phyloP scores from a whole-genome alignment of 2,113 vertebrate species.

The Crocuta crocuta region DNA sequence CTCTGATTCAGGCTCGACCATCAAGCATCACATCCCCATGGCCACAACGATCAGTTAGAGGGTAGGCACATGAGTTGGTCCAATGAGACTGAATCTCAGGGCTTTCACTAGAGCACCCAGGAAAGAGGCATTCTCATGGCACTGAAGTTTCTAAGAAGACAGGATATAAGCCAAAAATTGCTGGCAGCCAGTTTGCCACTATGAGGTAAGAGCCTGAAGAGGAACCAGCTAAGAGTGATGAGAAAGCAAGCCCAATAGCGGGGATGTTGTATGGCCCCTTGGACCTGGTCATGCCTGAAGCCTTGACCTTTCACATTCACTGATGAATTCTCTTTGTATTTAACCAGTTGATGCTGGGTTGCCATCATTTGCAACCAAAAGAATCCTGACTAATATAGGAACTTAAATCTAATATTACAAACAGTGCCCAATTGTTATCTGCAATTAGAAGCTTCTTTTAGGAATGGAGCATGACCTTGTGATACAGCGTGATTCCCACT shows the following conservation, averaged over 20 bases:
- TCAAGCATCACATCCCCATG: too few relatives aligned
- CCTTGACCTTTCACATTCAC: background rate
- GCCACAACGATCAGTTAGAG: background rate
- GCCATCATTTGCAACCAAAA: background rate
- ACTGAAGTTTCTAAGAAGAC: background rate
- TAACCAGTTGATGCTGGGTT: background rate
- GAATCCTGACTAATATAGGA: background rate
- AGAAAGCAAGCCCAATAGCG: background rate
- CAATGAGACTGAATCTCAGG: background rate
- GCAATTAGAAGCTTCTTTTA: background rate
- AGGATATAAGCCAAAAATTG: background rate
- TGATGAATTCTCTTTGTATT: background rate
- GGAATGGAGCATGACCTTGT: background rate
- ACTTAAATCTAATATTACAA: background rate
- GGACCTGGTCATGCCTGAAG: background rate
- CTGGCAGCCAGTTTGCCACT: background rate
- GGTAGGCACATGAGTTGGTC: background rate
- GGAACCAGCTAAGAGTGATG: background rate
- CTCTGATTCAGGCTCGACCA: background rate
- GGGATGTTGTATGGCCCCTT: background rate
- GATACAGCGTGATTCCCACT: conserved; percentile 30
- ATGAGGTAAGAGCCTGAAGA: background rate
- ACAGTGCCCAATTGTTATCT: background rate
- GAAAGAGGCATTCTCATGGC: background rate
- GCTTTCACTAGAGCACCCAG: background rate